Base-by-base conservation (phyloP, 2,888 invertebrate species). In the Conus canariensis region DNA sequence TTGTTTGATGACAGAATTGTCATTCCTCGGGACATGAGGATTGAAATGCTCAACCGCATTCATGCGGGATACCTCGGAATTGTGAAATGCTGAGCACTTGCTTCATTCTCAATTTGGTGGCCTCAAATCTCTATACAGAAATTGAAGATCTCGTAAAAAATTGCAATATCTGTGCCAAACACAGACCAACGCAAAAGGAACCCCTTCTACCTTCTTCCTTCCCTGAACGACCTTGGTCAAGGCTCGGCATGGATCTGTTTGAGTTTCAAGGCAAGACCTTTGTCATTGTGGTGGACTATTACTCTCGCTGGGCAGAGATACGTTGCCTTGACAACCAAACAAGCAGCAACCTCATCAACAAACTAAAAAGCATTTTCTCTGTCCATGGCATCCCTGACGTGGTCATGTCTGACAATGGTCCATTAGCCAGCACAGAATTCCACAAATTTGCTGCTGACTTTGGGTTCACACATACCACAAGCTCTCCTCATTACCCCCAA, bases 331-430 rank as follows among this genome's bases (percentile, higher is more conserved):
- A 83, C 56, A 58, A 60, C 9, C 85, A 12, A 60, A 83, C 88
- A 16, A 89, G 83, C 67, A 64, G 45, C 22, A 59, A 89, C 64
- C 8, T 45, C 80, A 83, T 89, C 64, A 19, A 10, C 67, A 30
- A 82, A 30, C 12, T 89, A 19, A 89, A 89, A n/a, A 59, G 77
- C 83, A 67, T 82, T n/a, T 77, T 89, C 19, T 83, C 64, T 10
- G 77, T 80, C n/a, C 82, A 83, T 89, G 89, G 89, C 74, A 89
- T 89, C 19, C 89, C 89, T 45, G 89, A 89, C n/a, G 70, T 83
- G 2, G 30, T 89, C 14, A 60, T 89, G 4, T 45, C 89, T 19
- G 83, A 83, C 89, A 83, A 89, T 59, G 83, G 83, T 6, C 67
- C 89, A 16, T 88, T 88, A 30, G 80, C 80, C 25, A 88, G 88